phyloP scores from a whole-genome alignment of 2,888 invertebrate species.

The Zaprionus obscuricornis region DNA sequence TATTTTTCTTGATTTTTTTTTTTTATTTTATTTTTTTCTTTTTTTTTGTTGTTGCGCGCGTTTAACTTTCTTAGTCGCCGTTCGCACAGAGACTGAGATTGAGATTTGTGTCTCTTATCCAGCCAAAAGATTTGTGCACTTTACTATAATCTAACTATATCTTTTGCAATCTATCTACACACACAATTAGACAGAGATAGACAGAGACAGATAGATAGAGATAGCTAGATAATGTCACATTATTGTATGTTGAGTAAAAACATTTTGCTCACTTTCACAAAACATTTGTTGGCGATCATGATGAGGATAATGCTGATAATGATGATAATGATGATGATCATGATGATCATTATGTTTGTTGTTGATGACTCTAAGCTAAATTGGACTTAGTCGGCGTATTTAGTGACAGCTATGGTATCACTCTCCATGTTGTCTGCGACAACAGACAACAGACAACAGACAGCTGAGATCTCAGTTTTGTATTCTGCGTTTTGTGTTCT shows the following conservation, averaged over 20 bases:
- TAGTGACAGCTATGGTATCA: constrained; percentile 49
- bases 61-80: constrained; percentile 70
- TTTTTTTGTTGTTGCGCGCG: constrained; percentile 36
- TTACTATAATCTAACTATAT: constrained; percentile 42
- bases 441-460: constrained; percentile 20
- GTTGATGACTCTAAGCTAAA: constrained; percentile 61
- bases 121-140: constrained; percentile 77
- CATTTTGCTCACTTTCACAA: constrained; percentile 33
- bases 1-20: background rate
- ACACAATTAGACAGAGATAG: constrained; percentile 21
- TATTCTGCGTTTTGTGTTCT: too few relatives aligned
- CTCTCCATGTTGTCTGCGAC: constrained; percentile 24
- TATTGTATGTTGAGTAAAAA: constrained; percentile 23
- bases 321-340: constrained; percentile 30
- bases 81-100: constrained; percentile 81
- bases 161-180: constrained; percentile 63
- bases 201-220: background rate
- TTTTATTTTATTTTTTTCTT: constrained; percentile 4
- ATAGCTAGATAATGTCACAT: constrained; percentile 37
- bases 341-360: constrained; percentile 13
- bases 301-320: constrained; percentile 24
- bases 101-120: constrained; percentile 69
- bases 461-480: constrained; percentile 44
- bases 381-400: constrained; percentile 54
- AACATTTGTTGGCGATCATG: background rate